Base-by-base conservation (phyloP, 1,140 invertebrate genomes). In the Pachyrhynchus sulphureomaculatus region DNA sequence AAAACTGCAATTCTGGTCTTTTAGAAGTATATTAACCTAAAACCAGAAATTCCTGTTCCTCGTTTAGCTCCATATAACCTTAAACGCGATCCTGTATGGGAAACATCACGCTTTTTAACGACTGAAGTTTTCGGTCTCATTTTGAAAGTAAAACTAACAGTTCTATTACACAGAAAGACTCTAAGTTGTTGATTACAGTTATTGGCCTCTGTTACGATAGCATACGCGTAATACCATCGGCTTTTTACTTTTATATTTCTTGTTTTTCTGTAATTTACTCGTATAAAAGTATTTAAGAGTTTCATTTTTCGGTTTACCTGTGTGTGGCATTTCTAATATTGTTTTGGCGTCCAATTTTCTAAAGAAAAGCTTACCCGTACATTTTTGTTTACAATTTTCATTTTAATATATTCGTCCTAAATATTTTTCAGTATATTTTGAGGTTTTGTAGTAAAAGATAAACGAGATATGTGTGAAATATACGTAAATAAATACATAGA, bases 121-220 rank as follows among this genome's bases (percentile, higher is more conserved):
- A 66, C 64, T 63, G 44, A 68, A 68, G 45, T 68, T 68, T 66
- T 65, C 66, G 63, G 63, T 68, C 64, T 68, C 66, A 68, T 68
- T 68, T 68, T 66, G 64, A 61, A 58, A 53, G 56, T 63, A 64
- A 68, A 68, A 68, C 67, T 68, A 68, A 66, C 59, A 68, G 64
- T 66, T 66, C 60, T 61, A 66, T 68, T 68, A 59, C 56, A 64
- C 52, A 58, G 62, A 66, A 64, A 63, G 64, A 65, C 63, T 62
- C 53, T 44, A 67, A 68, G 64, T 66, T 68, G 64, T 64, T 51
- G 61, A 68, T 68, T 68, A 66, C 53, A 68, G 59, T 68, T 68
- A 66, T 66, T 64, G 61, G 67, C 57, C 48, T 42, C 47, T 53
- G 21, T 60, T 15, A 51, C 36, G 34, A 42, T 68, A 52, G 56